Evolutionary conservation across 1,140 invertebrate species (phyloP).

Genomic region (Eupristina koningsbergeri): DNA sequence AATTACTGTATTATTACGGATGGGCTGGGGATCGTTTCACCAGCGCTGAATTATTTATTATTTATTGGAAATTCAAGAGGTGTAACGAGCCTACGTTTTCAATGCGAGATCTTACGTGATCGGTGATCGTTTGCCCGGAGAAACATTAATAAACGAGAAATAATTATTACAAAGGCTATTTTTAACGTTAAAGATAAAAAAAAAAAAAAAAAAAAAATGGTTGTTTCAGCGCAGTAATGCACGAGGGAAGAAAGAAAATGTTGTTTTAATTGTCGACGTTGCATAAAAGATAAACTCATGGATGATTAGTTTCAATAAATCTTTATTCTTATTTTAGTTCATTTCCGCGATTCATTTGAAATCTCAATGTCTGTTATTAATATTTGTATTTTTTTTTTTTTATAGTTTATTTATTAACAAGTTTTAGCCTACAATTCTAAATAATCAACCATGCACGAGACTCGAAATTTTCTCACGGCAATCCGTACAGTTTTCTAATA

Average conservation of each 20-base stretch:
- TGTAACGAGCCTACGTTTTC: no score
- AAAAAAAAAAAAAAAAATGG: no score
- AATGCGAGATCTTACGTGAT: background rate
- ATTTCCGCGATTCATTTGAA: background rate
- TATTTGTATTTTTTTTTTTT: slow-evolving; percentile 3
- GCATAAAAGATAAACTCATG: background rate
- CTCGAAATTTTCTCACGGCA: background rate
- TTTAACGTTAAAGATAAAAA: background rate
- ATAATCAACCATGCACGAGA: background rate
- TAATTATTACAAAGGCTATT: background rate
- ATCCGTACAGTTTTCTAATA: background rate
- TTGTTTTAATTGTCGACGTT: background rate
- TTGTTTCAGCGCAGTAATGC: background rate
- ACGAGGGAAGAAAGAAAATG: background rate
- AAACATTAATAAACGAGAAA: slow-evolving; percentile 3
- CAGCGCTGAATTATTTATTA: slow-evolving; percentile 5
- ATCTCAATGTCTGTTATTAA: slow-evolving; percentile 3
- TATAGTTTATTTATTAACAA: background rate
- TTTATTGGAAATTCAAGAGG: background rate
- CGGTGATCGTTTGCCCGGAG: background rate
- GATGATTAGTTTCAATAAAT: background rate
- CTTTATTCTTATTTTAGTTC: background rate
- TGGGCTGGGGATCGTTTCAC: background rate
- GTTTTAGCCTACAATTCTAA: background rate
- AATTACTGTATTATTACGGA: slow-evolving; percentile 17